These are phyloP conservation scores for Cephalotes varians DNA, from an alignment of 2,888 invertebrate genomes.

Conservation along the genomic window DNA sequence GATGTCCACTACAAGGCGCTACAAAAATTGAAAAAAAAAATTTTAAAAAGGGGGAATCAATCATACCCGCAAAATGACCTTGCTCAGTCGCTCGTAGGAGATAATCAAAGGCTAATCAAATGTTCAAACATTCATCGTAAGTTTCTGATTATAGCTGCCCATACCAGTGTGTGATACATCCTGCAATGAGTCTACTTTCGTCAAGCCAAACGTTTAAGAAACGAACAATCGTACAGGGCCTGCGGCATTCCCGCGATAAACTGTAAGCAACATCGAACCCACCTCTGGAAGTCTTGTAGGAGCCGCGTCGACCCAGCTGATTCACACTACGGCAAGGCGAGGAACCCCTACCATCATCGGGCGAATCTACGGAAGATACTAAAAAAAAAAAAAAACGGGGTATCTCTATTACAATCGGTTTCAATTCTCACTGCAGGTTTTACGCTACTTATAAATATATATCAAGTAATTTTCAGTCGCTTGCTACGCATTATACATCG, in stretches of 20 bases:
- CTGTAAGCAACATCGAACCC: constrained; percentile 57
- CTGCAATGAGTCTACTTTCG: constrained; percentile 76
- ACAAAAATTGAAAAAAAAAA: constrained; percentile 42
- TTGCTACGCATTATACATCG: constrained; percentile 30
- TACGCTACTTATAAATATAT: constrained; percentile 62
- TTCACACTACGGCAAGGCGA: constrained; percentile 90
- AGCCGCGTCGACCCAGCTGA: constrained; percentile 92
- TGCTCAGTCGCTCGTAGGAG: constrained; percentile 60
- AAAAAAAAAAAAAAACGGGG: constrained; percentile 83
- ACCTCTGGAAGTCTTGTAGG: constrained; percentile 96
- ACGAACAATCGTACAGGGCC: constrained; percentile 49
- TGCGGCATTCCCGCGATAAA: constrained; percentile 61
- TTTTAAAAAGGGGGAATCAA: constrained; percentile 54
- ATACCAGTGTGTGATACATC: constrained; percentile 74
- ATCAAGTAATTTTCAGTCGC: constrained; percentile 1
- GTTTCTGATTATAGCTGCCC: constrained; percentile 69
- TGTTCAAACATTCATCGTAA: constrained; percentile 67
- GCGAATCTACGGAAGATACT: constrained; percentile 88
- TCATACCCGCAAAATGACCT: constrained; percentile 70
- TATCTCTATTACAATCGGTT: constrained; percentile 79
- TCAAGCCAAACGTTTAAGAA: constrained; percentile 75
- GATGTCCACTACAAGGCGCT: constrained; percentile 78
- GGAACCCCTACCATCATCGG: constrained; percentile 92
- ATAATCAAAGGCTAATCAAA: constrained; percentile 70
- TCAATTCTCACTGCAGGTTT: constrained; percentile 53